Evolutionary conservation across 2,797 vertebrate genomes (phyloP).

Genomic region (Anas flavirostris): DNA sequence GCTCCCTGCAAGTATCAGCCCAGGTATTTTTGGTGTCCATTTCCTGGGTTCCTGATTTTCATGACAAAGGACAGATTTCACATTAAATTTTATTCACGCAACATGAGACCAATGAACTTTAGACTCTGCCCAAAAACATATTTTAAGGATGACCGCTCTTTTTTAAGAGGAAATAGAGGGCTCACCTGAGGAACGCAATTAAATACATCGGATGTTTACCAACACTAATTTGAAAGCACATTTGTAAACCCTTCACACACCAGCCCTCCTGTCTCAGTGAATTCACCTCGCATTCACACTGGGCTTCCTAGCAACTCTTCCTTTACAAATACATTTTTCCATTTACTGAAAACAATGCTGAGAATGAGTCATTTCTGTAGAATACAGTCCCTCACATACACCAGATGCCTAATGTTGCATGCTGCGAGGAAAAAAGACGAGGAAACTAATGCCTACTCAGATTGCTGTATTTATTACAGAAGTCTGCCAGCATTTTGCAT

Average conservation of each 20-base stretch:
- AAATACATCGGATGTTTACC: neutral
- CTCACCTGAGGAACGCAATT: neutral
- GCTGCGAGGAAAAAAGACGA: neutral
- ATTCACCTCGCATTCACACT: slow-evolving; percentile 23
- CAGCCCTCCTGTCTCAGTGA: neutral
- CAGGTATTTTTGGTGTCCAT: neutral
- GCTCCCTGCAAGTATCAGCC: neutral
- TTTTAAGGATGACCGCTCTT: neutral
- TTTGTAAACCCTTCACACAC: neutral
- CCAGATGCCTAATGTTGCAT: slow-evolving; percentile 24
- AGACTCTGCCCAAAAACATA: neutral
- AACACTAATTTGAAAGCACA: neutral
- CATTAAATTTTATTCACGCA: neutral
- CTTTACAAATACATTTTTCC: slow-evolving; percentile 23
- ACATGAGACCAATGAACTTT: neutral
- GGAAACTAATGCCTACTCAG: neutral
- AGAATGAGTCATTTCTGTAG: slow-evolving; percentile 47
- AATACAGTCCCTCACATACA: slow-evolving; percentile 10
- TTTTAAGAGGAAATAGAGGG: neutral
- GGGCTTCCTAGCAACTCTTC: slow-evolving; percentile 16
- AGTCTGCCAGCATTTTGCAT: neutral
- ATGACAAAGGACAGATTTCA: neutral
- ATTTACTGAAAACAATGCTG: slow-evolving; percentile 46
- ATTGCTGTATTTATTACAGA: slow-evolving; percentile 7
- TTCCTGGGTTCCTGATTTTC: neutral